phyloP scores from a whole-genome alignment of 2,888 invertebrate genomes.

The Synergus itoensis region DNA sequence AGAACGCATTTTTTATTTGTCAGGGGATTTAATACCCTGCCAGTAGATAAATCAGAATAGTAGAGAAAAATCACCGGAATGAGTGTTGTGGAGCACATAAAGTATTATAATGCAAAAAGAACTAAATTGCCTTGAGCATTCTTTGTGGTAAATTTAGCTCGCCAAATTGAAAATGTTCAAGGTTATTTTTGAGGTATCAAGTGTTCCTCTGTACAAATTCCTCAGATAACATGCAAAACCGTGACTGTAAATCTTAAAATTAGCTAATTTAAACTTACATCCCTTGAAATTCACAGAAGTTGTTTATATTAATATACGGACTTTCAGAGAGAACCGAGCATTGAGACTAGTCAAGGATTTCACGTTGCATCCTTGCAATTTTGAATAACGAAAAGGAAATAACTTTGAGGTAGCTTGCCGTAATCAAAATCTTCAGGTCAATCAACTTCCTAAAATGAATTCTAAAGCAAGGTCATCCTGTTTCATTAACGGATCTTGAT shows the following conservation, averaged over 20 bases:
- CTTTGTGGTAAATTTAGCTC: not conserved
- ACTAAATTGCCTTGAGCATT: not conserved
- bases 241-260: not conserved
- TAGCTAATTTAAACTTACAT: not conserved
- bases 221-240: not conserved
- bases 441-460: conserved; percentile 46
- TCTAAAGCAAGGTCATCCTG: conserved; percentile 66
- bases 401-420: conserved; percentile 54
- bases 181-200: not conserved
- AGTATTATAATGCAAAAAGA: not conserved
- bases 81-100: not conserved
- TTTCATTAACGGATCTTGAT: conserved; percentile 62
- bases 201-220: not conserved
- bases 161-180: not conserved
- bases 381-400: conserved; percentile 10
- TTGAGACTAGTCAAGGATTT: conserved; percentile 17
- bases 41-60: not conserved
- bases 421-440: conserved; percentile 70
- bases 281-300: not conserved
- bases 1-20: conserved; percentile 10
- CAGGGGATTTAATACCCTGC: conserved; percentile 12
- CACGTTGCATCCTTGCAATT: not conserved
- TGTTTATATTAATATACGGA: not conserved
- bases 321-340: not conserved
- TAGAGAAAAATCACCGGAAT: not conserved